Evolutionary conservation across 2,797 vertebrate genomes (phyloP).

Genomic region (Gambusia yucatana): DNA sequence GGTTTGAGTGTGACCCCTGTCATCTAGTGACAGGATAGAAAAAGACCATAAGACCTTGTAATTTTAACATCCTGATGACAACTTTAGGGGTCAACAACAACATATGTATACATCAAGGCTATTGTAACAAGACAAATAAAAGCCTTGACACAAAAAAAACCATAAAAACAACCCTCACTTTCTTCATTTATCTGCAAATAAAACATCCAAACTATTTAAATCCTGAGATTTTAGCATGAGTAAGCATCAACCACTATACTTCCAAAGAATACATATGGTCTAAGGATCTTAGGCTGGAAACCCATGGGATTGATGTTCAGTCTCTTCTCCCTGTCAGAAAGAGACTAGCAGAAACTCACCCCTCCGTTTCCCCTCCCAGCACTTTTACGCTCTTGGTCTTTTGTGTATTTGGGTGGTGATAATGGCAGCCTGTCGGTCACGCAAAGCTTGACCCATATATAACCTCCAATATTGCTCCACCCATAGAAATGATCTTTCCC

Average conservation of each 20-base stretch:
- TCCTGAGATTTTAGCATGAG: slow-evolving; percentile 18
- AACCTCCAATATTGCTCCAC: slow-evolving; percentile 66
- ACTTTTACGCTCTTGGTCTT: slow-evolving; percentile 61
- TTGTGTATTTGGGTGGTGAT: slow-evolving; percentile 71
- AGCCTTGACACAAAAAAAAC: slow-evolving; percentile 46
- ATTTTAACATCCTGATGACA: slow-evolving; percentile 41
- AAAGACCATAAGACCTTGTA: slow-evolving; percentile 46
- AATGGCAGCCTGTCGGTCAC: slow-evolving; percentile 78
- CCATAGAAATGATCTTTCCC: slow-evolving; percentile 68
- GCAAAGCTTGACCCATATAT: slow-evolving; percentile 80
- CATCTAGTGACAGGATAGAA: slow-evolving; percentile 52
- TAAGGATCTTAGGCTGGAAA: slow-evolving; percentile 54
- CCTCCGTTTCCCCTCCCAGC: slow-evolving; percentile 38
- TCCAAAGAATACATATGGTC: slow-evolving; percentile 59
- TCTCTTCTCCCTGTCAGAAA: slow-evolving; percentile 44
- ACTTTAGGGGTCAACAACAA: slow-evolving; percentile 44
- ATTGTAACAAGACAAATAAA: slow-evolving; percentile 64
- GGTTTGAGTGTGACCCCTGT: slow-evolving; percentile 40
- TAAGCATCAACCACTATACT: slow-evolving; percentile 18
- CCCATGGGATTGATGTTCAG: slow-evolving; percentile 55
- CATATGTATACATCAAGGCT: slow-evolving; percentile 34
- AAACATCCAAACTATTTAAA: slow-evolving; percentile 9
- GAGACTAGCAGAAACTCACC: slow-evolving; percentile 46
- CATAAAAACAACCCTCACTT: slow-evolving; percentile 24
- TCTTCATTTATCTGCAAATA: neutral